These are phyloP conservation scores for Drosophila fungiperda DNA, from an alignment of 2,888 invertebrate species.

Conservation along the genomic window DNA sequence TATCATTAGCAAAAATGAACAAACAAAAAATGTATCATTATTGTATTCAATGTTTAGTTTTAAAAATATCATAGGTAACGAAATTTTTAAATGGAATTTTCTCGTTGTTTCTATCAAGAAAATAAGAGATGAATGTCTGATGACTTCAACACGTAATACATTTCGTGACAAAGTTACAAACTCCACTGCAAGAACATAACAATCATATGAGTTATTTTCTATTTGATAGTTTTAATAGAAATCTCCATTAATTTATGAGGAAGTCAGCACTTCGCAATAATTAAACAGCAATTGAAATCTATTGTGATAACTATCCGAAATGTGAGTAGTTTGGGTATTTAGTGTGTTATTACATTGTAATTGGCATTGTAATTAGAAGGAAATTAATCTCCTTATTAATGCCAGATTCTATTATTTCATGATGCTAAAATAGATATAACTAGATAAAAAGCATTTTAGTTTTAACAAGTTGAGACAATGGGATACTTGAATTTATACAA, in stretches of 20 bases:
- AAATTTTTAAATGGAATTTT: not conserved
- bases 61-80: not conserved
- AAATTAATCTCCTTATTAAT: constrained; percentile 10
- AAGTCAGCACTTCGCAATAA: constrained; percentile 3
- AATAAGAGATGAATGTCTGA: not conserved
- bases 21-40: not conserved
- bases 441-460: not conserved
- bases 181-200: not conserved
- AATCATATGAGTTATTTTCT: constrained; percentile 3
- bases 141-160: not conserved
- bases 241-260: constrained; percentile 1
- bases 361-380: constrained; percentile 25
- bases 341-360: constrained; percentile 21
- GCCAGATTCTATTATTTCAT: not conserved
- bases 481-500: not conserved
- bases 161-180: not conserved
- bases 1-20: constrained; percentile 14
- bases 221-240: constrained; percentile 13
- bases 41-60: not conserved
- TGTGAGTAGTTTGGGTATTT: constrained; percentile 1
- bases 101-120: not conserved
- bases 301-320: constrained; percentile 17
- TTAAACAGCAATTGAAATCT: constrained; percentile 15
- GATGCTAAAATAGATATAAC: not conserved
- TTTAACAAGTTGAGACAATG: not conserved